A percentile compares a stretch with the other conserved stretches of the same genome.
Evolutionary conservation across 2,888 invertebrate species (phyloP).

Genomic region (Romanomermis culicivorax): DNA sequence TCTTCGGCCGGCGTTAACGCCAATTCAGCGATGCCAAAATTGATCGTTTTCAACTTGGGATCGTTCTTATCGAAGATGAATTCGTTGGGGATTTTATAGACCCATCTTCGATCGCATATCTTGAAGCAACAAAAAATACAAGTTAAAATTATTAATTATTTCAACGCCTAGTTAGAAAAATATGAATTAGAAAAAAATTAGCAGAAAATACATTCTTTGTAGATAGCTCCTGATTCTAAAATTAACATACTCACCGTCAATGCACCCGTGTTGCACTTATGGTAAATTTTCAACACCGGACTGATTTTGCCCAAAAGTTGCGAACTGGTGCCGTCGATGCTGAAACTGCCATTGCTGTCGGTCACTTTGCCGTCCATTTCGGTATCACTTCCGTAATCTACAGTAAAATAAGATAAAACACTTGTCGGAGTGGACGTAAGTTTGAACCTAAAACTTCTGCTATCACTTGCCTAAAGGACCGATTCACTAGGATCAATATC

Average conservation of each 20-base stretch:
- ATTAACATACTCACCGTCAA: neutral
- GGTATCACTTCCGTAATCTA: no score
- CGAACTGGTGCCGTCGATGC: neutral
- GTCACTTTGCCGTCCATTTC: neutral
- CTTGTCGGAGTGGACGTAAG: no score
- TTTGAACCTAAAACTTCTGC: no score
- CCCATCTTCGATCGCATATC: neutral
- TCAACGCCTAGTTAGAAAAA: no score
- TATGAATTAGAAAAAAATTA: no score
- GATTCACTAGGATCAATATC: no score
- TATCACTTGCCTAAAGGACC: no score
- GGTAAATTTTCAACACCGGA: neutral
- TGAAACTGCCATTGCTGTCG: neutral
- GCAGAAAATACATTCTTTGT: no score
- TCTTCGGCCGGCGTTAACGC: neutral
- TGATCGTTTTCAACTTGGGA: neutral
- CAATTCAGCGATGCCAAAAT: neutral
- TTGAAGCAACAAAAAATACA: no score
- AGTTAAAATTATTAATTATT: no score
- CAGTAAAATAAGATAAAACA: no score
- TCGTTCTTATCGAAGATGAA: neutral
- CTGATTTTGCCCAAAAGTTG: neutral
- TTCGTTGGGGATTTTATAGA: neutral
- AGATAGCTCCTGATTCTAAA: no score
- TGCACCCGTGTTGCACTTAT: neutral